Evolutionary conservation across 2,113 vertebrate species (phyloP).

Genomic region (Lampris incognitus): DNA sequence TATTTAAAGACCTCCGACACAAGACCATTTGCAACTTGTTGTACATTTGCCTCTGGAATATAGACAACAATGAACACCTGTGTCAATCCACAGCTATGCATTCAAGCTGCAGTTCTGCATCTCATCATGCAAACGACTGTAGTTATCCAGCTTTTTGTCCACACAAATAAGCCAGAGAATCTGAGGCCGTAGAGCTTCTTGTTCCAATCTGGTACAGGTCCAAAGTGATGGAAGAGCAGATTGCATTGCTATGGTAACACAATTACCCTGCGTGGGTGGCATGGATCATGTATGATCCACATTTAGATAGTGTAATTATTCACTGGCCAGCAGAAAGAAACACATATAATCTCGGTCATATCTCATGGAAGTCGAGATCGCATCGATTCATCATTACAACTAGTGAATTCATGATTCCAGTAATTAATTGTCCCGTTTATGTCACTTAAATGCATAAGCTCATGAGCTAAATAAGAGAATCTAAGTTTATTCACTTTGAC

Average conservation of each 20-base stretch:
- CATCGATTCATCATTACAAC: conserved; percentile 2
- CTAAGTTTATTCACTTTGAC: no score
- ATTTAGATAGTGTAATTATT: conserved; percentile 76
- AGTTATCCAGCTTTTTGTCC: conserved; percentile 1
- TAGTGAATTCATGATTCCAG: not conserved
- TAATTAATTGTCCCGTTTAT: not conserved
- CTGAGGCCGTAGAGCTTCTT: conserved; percentile 38
- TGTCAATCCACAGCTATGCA: not conserved
- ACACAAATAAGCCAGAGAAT: conserved; percentile 4
- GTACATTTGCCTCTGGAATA: not conserved
- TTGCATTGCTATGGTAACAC: conserved; percentile 84
- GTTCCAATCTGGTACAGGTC: conserved; percentile 58
- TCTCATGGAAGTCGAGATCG: not conserved
- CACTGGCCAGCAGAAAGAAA: conserved; percentile 41
- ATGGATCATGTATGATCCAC: conserved; percentile 74
- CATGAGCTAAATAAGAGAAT: no score
- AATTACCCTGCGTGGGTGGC: conserved; percentile 76
- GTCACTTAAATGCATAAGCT: conserved; percentile 11
- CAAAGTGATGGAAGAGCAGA: conserved; percentile 69
- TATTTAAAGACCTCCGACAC: no score
- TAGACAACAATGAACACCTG: not conserved
- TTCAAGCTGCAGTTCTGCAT: not conserved
- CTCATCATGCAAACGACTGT: not conserved
- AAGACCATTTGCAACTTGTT: no score
- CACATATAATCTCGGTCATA: conserved; percentile 27